Evolutionary conservation across 1,140 invertebrate genomes (phyloP), one percentile per base, ranked within the genome.

Genomic region (Lordiphosa stackelbergi): DNA sequence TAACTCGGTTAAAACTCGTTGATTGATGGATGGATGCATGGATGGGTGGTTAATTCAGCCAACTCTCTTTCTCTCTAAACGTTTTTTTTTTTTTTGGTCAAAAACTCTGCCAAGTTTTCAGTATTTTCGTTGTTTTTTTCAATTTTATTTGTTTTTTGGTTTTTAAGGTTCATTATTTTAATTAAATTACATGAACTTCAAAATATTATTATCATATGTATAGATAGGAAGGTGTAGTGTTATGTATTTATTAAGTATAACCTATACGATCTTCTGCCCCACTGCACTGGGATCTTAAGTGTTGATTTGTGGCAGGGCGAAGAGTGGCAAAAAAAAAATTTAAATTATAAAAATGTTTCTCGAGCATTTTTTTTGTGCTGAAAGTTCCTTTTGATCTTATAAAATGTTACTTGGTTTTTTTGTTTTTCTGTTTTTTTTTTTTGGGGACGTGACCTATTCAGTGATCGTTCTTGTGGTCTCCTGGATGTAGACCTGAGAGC

Each of bases 401-500:
- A 75, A 74, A 73, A 73, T 69, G 46, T 69, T 60, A 8, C 19
- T 16, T 40, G 11, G 7, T 16, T 8, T 36, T 16, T 36, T 52
- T 42, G 58, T 53, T 65, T 48, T 62, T 34, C 41, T 62, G 43
- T 36, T 61, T 31, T 49, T 61, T 19, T 19, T 19, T 19, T 19
- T 19, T 35, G 41, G 45, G 49, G 13, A 48, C 28, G 31, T 40
- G 28, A 66, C 73, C 72, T 87, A 87, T 87, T 87, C 86, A 70
- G 79, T 81, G 73, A 86, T 87, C 71, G 86, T 87, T 87, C 86
- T 79, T 86, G 85, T 87, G 66, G 84, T 87, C 70, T 95, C 94
- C 90, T 95, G 94, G 60, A 95, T 94, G 86, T 96, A 91, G 88
- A 95, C 95, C 65, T 96, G 94, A 75, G 94, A 95, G 75, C 94